These are phyloP conservation scores for Chelon auratus DNA, from an alignment of 2,797 vertebrate species.

Conservation along the genomic window DNA sequence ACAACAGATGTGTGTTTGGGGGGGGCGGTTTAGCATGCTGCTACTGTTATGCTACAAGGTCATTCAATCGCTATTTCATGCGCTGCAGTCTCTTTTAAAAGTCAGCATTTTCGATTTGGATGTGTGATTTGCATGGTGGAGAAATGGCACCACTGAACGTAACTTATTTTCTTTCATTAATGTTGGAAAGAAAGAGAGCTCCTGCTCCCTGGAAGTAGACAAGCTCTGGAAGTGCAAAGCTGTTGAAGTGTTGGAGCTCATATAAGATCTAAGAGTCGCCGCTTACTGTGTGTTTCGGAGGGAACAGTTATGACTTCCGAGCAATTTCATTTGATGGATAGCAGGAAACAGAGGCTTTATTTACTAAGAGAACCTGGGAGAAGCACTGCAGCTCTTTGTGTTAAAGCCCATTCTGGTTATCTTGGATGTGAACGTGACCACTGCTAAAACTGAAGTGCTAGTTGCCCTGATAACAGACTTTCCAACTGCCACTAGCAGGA, in stretches of 20 bases:
- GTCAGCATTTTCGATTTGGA: not conserved
- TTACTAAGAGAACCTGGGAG: constrained; percentile 50
- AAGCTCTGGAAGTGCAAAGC: constrained; percentile 2
- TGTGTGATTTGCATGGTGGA: not conserved
- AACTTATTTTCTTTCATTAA: not conserved
- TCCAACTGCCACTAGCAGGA: constrained; percentile 51
- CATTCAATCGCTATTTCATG: not conserved
- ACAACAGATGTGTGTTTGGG: constrained; percentile 15
- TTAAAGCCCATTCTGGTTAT: constrained; percentile 63
- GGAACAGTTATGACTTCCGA: constrained; percentile 38
- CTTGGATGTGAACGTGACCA: constrained; percentile 52
- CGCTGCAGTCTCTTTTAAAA: not conserved
- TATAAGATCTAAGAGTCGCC: constrained; percentile 1
- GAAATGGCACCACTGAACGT: not conserved
- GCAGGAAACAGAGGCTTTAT: constrained; percentile 55
- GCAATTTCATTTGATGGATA: constrained; percentile 61
- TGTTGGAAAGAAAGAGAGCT: not conserved
- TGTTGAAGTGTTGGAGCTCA: constrained; percentile 5
- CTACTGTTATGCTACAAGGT: not conserved
- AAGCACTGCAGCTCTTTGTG: constrained; percentile 34
- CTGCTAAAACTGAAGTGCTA: constrained; percentile 69
- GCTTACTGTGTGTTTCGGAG: constrained; percentile 33
- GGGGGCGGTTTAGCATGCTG: not conserved
- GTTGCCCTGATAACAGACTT: constrained; percentile 61
- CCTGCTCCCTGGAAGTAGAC: not conserved